Conservation (phyloP, 2,113 vertebrate genomes). For the Eulacestoma nigropectus region DNA sequence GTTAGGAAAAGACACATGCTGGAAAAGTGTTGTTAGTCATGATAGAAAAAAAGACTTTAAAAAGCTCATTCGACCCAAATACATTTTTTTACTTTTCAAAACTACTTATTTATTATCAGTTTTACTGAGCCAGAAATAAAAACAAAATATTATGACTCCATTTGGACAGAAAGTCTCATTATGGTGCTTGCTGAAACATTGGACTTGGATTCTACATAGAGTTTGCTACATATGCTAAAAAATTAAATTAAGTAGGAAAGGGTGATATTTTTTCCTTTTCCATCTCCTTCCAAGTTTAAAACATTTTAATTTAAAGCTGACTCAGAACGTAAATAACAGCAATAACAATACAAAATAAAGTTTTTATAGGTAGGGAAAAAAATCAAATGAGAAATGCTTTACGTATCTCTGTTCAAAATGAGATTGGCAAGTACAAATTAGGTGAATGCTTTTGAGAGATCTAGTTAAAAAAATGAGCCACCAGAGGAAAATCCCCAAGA, state of each 20-base stretch:
- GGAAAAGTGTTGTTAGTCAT: background rate
- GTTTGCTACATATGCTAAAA: background rate
- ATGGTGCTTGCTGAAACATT: background rate
- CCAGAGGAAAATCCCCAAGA: background rate
- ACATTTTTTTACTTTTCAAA: background rate
- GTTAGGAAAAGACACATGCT: background rate
- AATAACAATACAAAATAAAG: background rate
- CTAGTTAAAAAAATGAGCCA: background rate
- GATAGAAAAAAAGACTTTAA: background rate
- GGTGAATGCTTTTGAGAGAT: background rate
- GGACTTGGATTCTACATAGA: background rate
- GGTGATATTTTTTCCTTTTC: background rate
- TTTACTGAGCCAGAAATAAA: background rate
- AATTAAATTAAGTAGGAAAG: background rate
- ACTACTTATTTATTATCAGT: background rate
- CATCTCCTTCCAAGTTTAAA: background rate
- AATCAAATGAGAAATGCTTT: background rate
- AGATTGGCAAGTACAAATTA: background rate
- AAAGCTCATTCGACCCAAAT: background rate
- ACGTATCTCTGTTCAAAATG: background rate
- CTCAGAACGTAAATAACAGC: background rate
- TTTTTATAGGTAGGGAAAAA: background rate
- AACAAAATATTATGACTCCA: conserved; percentile 16
- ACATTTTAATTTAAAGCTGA: background rate
- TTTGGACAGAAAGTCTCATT: conserved; percentile 25